A percentile compares a stretch with the other conserved stretches of the same genome.
These are phyloP conservation scores for Genyomyrus donnyi DNA, from an alignment of 2,113 vertebrate species.

Conservation along the genomic window DNA sequence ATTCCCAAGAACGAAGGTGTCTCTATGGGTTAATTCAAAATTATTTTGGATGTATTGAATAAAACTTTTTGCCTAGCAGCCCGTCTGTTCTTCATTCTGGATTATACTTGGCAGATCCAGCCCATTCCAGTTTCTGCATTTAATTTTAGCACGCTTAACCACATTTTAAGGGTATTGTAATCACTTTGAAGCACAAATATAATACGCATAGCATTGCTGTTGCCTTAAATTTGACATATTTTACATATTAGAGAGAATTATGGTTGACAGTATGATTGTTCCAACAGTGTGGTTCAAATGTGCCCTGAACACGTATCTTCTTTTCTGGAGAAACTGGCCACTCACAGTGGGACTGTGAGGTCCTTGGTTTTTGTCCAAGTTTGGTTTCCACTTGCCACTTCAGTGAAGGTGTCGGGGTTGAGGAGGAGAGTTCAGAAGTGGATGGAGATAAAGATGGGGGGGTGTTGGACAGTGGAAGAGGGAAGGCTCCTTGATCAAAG, in stretches of 20 bases:
- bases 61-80: neutral
- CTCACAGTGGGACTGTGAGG: neutral
- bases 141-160: neutral
- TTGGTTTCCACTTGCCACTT: neutral
- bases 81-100: neutral
- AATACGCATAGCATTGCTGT: neutral
- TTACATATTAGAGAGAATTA: neutral
- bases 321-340: neutral
- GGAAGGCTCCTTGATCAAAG: neutral
- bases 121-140: neutral
- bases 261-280: neutral
- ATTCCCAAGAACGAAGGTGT: neutral
- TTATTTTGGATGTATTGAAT: neutral
- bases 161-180: slow-evolving; percentile 4
- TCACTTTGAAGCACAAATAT: neutral
- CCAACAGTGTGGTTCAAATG: neutral
- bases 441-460: neutral
- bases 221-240: neutral
- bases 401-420: neutral
- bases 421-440: neutral
- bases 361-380: neutral
- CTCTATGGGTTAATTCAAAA: neutral
- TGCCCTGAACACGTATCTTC: neutral
- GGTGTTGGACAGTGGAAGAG: neutral
- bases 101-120: neutral